phyloP scores from a whole-genome alignment of 2,888 invertebrate species.

The Ectobius pallidus region DNA sequence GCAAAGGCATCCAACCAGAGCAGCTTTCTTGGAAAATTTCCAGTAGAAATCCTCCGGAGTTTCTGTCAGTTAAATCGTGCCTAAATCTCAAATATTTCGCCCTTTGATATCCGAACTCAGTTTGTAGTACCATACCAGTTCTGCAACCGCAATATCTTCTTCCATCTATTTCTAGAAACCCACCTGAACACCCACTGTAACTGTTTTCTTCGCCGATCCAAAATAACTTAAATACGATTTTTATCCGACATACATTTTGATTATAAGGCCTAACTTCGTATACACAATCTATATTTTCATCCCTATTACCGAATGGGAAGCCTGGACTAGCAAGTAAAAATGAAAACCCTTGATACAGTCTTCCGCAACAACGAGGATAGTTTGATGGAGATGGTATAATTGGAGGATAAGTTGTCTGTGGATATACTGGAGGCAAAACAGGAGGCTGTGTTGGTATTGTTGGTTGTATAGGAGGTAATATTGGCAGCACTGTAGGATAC shows the following conservation, averaged over 20 bases:
- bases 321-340: conserved; percentile 59
- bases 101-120: neutral
- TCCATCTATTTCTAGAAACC: conserved; percentile 63
- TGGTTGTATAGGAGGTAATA: neutral
- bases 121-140: conserved; percentile 51
- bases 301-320: conserved; percentile 57
- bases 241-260: conserved; percentile 58
- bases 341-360: conserved; percentile 31
- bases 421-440: neutral
- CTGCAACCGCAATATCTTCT: conserved; percentile 64
- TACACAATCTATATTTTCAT: conserved; percentile 57
- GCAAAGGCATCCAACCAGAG: neutral
- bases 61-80: neutral
- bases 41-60: conserved; percentile 15
- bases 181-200: conserved; percentile 55
- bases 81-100: neutral
- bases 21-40: conserved; percentile 6
- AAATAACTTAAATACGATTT: conserved; percentile 62
- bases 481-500: no score
- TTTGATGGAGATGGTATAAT: neutral
- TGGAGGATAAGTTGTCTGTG: neutral
- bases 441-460: neutral
- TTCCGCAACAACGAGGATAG: neutral
- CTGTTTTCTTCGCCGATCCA: conserved; percentile 56
- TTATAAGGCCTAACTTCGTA: conserved; percentile 59